These are phyloP conservation scores for Luidia sarsii DNA, from an alignment of 53 echinoderm and acorn worm species.

Conservation along the genomic window DNA sequence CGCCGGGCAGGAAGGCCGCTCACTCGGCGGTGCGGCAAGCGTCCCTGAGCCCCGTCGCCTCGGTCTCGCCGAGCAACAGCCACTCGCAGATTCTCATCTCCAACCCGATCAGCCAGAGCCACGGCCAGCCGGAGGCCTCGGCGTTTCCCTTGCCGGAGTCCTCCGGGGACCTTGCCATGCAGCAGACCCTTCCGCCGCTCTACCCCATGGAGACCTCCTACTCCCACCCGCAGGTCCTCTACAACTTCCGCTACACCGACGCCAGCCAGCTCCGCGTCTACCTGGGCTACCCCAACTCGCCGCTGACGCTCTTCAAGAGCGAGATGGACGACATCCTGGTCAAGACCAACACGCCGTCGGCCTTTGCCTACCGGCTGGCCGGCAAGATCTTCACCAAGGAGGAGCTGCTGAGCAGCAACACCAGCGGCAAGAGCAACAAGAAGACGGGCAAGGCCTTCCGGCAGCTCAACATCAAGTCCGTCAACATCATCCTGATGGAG, in stretches of 20 bases:
- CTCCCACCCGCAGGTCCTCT: slow-evolving; percentile 12
- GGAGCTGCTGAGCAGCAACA: slow-evolving; percentile 72
- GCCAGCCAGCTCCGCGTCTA: slow-evolving; percentile 20
- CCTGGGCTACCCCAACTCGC: slow-evolving; percentile 32
- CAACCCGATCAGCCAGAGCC: slow-evolving; percentile 30
- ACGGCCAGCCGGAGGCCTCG: slow-evolving; percentile 9
- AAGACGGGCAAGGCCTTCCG: slow-evolving; percentile 56
- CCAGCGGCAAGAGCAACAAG: slow-evolving; percentile 52
- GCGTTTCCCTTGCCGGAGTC: too few relatives aligned
- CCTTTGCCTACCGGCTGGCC: slow-evolving; percentile 76
- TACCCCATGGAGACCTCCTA: background rate
- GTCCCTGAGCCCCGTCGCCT: background rate
- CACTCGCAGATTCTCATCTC: slow-evolving; percentile 17
- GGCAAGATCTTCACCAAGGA: slow-evolving; percentile 68
- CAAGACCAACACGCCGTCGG: slow-evolving; percentile 62
- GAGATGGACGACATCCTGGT: slow-evolving; percentile 73
- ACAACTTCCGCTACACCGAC: slow-evolving; percentile 54
- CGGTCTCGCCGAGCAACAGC: slow-evolving; percentile 11
- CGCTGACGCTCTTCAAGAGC: slow-evolving; percentile 29
- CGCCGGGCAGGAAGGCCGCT: background rate
- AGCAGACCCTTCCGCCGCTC: background rate
- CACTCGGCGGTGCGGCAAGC: too few relatives aligned
- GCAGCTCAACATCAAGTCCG: slow-evolving; percentile 57
- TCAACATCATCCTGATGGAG: slow-evolving; percentile 62
- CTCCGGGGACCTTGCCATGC: background rate